Percentiles rank a stretch among this genome's conserved stretches.
Evolutionary conservation across 2,797 vertebrate species (phyloP).

Genomic region (Odontamblyopus rebecca): DNA sequence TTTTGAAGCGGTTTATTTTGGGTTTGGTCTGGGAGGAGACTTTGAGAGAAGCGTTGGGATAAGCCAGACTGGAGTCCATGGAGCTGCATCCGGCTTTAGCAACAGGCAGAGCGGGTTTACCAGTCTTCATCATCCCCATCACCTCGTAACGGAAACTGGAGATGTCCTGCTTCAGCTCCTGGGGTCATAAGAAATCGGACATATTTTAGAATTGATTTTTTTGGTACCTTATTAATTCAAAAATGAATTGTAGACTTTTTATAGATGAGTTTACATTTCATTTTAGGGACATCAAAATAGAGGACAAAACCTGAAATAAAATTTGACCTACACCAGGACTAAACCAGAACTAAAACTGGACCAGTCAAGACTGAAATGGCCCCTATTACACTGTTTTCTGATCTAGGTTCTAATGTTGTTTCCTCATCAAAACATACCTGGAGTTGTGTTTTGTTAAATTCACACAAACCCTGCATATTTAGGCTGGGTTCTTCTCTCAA

Average conservation of each 20-base stretch:
- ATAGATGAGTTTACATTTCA: background rate
- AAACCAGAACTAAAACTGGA: background rate
- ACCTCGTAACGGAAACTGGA: constrained; percentile 99
- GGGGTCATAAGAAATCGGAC: constrained; percentile 10
- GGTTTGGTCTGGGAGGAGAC: constrained; percentile 77
- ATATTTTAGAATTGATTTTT: background rate
- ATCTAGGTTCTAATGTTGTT: too few species aligned
- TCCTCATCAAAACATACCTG: too few species aligned
- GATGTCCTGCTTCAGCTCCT: constrained; percentile 99
- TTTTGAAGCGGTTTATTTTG: constrained; percentile 86
- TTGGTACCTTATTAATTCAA: background rate
- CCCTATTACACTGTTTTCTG: too few species aligned
- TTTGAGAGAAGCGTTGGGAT: constrained; percentile 80
- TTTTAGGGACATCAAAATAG: background rate
- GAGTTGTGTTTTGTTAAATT: too few species aligned
- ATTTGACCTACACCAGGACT: background rate
- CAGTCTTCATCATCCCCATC: constrained; percentile 91
- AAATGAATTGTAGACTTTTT: too few species aligned
- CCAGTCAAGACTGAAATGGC: too few species aligned
- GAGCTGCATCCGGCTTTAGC: constrained; percentile 66
- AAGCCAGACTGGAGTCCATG: constrained; percentile 70
- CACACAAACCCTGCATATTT: too few species aligned
- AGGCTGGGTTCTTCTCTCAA: too few species aligned
- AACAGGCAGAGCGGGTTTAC: constrained; percentile 76
- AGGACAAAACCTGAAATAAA: background rate